Evolutionary conservation across 2,797 vertebrate genomes (phyloP), one percentile per base, ranked within the genome.

Genomic region (Cuniculus paca): DNA sequence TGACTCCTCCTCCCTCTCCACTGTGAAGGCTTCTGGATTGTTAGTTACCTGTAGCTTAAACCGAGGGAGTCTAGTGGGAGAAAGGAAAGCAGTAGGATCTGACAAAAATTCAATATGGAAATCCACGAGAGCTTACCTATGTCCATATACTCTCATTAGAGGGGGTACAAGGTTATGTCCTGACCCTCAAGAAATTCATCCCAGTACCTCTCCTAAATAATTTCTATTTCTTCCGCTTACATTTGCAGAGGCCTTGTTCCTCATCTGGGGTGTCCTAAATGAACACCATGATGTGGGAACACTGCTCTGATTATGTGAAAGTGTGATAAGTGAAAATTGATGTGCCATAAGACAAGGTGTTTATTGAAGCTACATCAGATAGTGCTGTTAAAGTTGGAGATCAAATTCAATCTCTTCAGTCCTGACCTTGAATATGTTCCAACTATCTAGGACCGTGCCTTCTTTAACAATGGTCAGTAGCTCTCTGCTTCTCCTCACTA

Each of bases 71-170:
- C 79, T 80, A 81, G 36, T 0, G 1, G 79, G 26, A 84, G 36
- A 88, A 85, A 60, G 28, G 77, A 20, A 0, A 78, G 48, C 0
- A 58, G 0, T 34, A 70, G 60, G 70, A 39, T n/a, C 88, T n/a
- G 75, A 54, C 1, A 1, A 94, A 72, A 80, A 36, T 95, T 95
- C 86, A 31, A 0, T 10, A 0, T 11, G 86, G 83, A 96, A 95
- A 39, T n/a, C 0, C 0, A 2, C 26, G 17, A 74, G 58, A 93
- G 83, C 77, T 91, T 83, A 93, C 56, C 78, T 82, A 61, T 58
- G 58, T 83, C 24, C 42, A 36, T 63, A 81, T 88, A 96, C 90
- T 86, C 93, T 88, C 84, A 89, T 54, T 75, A 80, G 45, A 90
- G 84, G 28, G 28, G 16, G 17, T 48, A 68, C 68, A 70, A 22